Base-by-base conservation (phyloP, 1,140 invertebrate species). In the Cyclina sinensis region DNA sequence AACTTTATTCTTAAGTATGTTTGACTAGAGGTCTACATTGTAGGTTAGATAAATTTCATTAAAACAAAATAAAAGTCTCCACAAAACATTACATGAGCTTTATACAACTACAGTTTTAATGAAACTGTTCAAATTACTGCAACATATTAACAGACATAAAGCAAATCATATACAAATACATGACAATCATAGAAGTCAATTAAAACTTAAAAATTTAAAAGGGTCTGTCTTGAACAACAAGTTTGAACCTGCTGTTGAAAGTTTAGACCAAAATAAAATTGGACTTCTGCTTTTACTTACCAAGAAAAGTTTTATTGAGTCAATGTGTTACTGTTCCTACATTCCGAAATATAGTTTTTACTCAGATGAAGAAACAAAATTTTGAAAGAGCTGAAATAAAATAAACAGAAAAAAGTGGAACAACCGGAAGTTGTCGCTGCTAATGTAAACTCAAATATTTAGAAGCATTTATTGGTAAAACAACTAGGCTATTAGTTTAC, bases 381-480 rank as follows among this genome's bases (percentile, higher is more conserved):
- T 14, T 5, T 57, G 16, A 21, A 9, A 14, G 21, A 11, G 21
- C 18, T 57, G 9, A 57, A 11, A 21, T 14, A 21, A 21, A 7
- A 46, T 21, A 14, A 21, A 57, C 16, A 57, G n/a, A 14, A 62
- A 24, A 62, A 62, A 27, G 2, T 62, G 21, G 27, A 24, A 54
- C 27, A 73, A 84, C 82, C 82, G 82, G 82, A 84, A 84, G 82
- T 84, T n/a, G 82, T 24, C 35, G 82, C 82, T 84, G 82, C 65
- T 73, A 84, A 84, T 84, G 82, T 84, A 84, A 84, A 84, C 82
- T 84, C 35, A 76, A 39, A 70, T 37, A 37, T 70, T 70, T 70
- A 1, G 1, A 70, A 11, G 21, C 37, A 21, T 37, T 70, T 37
- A 5, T 12, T 65, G n/a, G n/a, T n/a, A n/a, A n/a, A n/a, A n/a